These are phyloP conservation scores for Vulpes ferrilata DNA, from an alignment of 2,113 vertebrate genomes.

Conservation along the genomic window DNA sequence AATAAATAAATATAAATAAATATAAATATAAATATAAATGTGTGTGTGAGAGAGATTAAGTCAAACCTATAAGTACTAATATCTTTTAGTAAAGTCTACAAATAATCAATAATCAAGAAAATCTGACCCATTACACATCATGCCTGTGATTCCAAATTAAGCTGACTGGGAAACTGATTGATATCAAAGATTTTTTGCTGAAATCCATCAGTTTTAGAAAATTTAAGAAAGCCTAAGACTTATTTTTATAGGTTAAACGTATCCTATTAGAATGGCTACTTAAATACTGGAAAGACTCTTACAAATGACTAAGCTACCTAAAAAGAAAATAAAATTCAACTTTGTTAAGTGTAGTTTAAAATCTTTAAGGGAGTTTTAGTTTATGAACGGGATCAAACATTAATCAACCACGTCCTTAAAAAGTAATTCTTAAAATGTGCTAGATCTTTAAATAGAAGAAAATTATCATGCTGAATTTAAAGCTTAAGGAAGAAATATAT, in stretches of 20 bases:
- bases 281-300: not conserved
- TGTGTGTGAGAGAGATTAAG: not conserved
- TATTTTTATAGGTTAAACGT: slow-evolving; percentile 16
- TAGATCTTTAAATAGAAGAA: slow-evolving; percentile 13
- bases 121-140: not conserved
- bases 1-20: too few species aligned
- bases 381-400: slow-evolving; percentile 3
- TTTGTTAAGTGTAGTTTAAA: not conserved
- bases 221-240: not conserved
- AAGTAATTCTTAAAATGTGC: slow-evolving; percentile 34
- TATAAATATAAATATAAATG: not conserved
- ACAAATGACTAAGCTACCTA: not conserved
- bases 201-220: not conserved
- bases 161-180: not conserved
- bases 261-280: not conserved
- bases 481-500: not conserved
- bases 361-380: not conserved
- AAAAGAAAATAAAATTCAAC: not conserved
- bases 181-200: not conserved
- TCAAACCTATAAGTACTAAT: not conserved
- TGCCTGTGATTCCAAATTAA: slow-evolving; percentile 42
- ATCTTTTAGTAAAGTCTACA: slow-evolving; percentile 25
- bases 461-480: slow-evolving; percentile 37
- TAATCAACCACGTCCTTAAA: not conserved
- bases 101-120: slow-evolving; percentile 17